Evolutionary conservation across 2,888 invertebrate genomes (phyloP), one percentile per base, ranked within the genome.

Genomic region (Temnothorax unifasciatus): DNA sequence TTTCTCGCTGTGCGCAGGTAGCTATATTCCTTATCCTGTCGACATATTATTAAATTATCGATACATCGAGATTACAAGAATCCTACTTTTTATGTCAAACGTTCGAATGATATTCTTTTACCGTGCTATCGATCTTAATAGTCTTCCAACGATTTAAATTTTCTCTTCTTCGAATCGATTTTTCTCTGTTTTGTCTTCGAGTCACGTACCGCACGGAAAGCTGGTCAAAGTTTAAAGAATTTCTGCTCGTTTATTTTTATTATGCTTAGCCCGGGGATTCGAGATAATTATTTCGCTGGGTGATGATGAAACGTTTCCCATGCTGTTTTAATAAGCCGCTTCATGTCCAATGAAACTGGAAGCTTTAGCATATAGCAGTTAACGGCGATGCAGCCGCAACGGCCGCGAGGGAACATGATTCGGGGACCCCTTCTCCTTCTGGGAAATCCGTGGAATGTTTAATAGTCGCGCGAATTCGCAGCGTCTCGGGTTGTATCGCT

Each of bases 401-500:
- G 57, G 73, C 38, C 25, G 59, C 75, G 21, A 18, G 79, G 75
- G 79, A 81, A 81, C 74, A 81, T 75, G 75, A 74, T 81, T 74
- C 74, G 57, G 44, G 18, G 41, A 41, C 52, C 25, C 38, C 38
- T 29, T 18, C 54, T 73, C 57, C 52, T 74, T 74, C 47, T 44
- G 74, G 76, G 87, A 85, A 66, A 76, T 77, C 18, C 34, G 50
- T 57, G 73, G 77, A 76, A 84, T 59, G 73, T 85, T 84, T 82
- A 69, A 77, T 66, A 76, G 63, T 81, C 38, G 71, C 73, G 73
- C 82, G 73, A 89, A 83, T 71, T 59, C 82, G 47, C 38, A 61
- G 54, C n/a, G 69, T 82, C 63, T 73, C 81, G 29, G 52, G 83
- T 83, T 85, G 83, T 82, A 83, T 88, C 85, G 85, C 44, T 82